phyloP scores from a whole-genome alignment of 2,888 invertebrate species.

The Synergus japonicus region DNA sequence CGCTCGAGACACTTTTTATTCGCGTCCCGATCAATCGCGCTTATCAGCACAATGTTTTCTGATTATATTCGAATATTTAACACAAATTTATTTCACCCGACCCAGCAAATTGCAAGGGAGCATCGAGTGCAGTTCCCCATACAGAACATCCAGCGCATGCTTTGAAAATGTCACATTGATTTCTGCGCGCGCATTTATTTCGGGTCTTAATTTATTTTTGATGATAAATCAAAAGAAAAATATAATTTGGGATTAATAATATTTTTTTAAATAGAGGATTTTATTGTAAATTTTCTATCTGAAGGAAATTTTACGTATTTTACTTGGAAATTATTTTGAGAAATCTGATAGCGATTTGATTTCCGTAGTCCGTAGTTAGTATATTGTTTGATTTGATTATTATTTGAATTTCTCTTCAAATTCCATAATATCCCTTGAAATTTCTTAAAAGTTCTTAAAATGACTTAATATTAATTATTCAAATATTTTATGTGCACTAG shows the following conservation, averaged over 20 bases:
- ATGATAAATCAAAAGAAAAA: neutral
- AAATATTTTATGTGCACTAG: too few species aligned
- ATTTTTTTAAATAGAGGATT: neutral
- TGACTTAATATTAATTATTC: too few species aligned
- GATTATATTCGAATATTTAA: constrained; percentile 13
- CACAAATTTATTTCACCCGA: constrained; percentile 5
- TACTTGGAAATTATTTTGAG: neutral
- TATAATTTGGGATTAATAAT: neutral
- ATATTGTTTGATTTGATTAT: neutral
- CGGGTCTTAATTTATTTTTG: neutral
- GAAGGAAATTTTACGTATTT: neutral
- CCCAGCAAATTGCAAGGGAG: constrained; percentile 45
- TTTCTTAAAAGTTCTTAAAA: too few species aligned
- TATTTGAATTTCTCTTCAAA: neutral
- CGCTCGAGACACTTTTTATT: constrained; percentile 7
- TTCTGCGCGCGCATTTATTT: constrained; percentile 73
- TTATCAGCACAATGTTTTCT: neutral
- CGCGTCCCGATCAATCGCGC: neutral
- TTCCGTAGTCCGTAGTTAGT: neutral
- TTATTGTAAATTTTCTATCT: neutral
- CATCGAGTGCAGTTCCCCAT: constrained; percentile 43
- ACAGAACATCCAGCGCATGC: constrained; percentile 68
- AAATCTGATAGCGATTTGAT: neutral
- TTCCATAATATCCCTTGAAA: too few species aligned
- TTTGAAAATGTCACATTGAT: constrained; percentile 75